phyloP scores from a whole-genome alignment of 2,797 vertebrate genomes.

The Eurystomus glaucurus region DNA sequence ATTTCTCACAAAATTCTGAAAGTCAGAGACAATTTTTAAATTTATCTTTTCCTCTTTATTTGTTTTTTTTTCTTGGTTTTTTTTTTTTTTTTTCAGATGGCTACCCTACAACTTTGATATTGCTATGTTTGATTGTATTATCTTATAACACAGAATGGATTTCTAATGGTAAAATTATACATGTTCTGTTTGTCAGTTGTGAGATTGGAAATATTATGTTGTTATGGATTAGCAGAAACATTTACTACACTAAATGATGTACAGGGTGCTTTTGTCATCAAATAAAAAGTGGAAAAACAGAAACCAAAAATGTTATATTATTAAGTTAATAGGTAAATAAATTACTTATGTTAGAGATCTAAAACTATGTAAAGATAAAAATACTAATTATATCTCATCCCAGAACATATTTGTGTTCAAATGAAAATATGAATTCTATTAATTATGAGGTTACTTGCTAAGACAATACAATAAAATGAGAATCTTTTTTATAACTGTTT shows the following conservation, averaged over 20 bases:
- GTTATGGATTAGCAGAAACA: not conserved
- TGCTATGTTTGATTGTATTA: not conserved
- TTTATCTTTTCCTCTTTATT: not conserved
- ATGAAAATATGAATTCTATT: not conserved
- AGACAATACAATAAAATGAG: not conserved
- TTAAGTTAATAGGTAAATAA: not conserved
- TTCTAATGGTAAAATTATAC: not conserved
- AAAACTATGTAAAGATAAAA: not conserved
- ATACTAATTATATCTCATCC: not conserved
- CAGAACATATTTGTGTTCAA: not conserved
- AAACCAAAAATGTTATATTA: not conserved
- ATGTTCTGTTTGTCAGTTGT: not conserved
- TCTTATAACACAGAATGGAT: not conserved
- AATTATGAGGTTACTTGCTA: not conserved
- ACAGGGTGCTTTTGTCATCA: not conserved
- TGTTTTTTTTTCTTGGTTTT: too few relatives aligned
- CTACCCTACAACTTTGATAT: not conserved
- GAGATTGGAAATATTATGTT: not conserved
- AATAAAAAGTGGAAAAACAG: not conserved
- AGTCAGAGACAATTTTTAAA: not conserved
- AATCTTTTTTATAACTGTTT: not conserved
- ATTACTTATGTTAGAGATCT: not conserved
- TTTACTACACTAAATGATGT: not conserved
- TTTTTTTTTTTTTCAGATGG: too few relatives aligned
- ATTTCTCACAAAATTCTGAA: not conserved